Evolutionary conservation across 1,140 invertebrate species (phyloP).

Genomic region (Matsumurasca onukii): DNA sequence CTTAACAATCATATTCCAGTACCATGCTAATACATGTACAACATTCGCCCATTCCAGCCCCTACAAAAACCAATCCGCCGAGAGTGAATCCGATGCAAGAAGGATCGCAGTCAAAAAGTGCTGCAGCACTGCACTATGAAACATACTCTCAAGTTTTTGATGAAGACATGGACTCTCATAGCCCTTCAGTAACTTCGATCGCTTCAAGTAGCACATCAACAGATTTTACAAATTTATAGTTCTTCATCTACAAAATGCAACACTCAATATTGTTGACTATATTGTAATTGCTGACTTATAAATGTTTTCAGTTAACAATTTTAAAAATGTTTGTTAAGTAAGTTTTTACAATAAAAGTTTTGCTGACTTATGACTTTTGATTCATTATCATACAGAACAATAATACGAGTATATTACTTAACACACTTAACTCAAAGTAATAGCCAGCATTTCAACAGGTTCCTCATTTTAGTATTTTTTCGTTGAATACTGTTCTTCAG

Average conservation of each 20-base stretch:
- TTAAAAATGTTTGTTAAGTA: neutral
- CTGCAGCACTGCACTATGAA: neutral
- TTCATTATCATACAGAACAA: too few relatives aligned
- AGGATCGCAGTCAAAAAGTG: neutral
- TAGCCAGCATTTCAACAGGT: slow-evolving; percentile 21
- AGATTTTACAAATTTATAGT: neutral
- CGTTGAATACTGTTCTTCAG: slow-evolving; percentile 17
- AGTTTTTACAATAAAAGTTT: neutral
- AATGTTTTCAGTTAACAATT: neutral
- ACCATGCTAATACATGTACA: neutral
- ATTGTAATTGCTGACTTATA: neutral
- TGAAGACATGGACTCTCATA: neutral
- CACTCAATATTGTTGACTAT: neutral
- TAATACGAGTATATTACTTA: too few relatives aligned
- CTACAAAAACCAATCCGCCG: neutral
- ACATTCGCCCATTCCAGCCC: neutral
- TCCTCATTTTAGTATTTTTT: slow-evolving; percentile 12
- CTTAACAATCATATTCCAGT: neutral
- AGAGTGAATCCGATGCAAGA: neutral
- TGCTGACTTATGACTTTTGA: neutral
- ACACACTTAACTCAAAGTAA: slow-evolving; percentile 19
- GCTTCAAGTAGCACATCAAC: neutral
- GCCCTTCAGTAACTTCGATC: neutral
- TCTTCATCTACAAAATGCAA: neutral
- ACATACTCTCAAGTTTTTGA: neutral